Conservation (phyloP, 2,888 invertebrate species). For the Callinectes sapidus region DNA sequence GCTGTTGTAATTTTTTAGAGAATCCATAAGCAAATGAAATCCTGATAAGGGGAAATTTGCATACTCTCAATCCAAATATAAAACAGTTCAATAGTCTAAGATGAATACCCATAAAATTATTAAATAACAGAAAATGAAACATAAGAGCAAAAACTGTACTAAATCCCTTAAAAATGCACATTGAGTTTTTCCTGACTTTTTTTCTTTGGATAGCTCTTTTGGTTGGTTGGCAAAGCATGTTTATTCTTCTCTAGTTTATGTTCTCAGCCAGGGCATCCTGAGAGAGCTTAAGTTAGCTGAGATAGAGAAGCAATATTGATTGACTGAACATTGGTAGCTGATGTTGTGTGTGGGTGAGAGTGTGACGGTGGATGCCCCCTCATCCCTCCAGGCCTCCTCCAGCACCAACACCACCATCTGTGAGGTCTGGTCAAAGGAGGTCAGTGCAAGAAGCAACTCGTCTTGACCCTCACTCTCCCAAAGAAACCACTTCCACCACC, state of each 20-base stretch:
- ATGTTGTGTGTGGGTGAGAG: constrained; percentile 13
- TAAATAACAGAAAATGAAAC: neutral
- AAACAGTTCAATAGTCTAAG: neutral
- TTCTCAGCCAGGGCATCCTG: neutral
- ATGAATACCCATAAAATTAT: neutral
- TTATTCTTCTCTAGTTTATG: neutral
- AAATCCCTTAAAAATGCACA: neutral
- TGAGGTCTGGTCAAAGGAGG: constrained; percentile 60
- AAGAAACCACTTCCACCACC: neutral
- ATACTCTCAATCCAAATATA: neutral
- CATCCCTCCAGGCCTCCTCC: constrained; percentile 49
- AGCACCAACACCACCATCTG: constrained; percentile 47
- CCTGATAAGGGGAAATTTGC: neutral
- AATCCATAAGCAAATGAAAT: neutral
- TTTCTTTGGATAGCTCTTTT: neutral
- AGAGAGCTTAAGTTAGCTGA: constrained; percentile 28
- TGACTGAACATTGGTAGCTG: constrained; percentile 30
- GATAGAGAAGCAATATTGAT: constrained; percentile 35
- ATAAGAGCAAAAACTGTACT: neutral
- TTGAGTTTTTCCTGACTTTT: neutral
- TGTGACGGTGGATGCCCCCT: constrained; percentile 16
- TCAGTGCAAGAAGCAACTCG: constrained; percentile 39
- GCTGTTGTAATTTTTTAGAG: neutral
- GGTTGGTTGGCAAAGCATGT: constrained; percentile 17
- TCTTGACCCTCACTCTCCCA: neutral